Evolutionary conservation across 2,888 invertebrate species (phyloP).

Genomic region (Pristionchus exspectatus): DNA sequence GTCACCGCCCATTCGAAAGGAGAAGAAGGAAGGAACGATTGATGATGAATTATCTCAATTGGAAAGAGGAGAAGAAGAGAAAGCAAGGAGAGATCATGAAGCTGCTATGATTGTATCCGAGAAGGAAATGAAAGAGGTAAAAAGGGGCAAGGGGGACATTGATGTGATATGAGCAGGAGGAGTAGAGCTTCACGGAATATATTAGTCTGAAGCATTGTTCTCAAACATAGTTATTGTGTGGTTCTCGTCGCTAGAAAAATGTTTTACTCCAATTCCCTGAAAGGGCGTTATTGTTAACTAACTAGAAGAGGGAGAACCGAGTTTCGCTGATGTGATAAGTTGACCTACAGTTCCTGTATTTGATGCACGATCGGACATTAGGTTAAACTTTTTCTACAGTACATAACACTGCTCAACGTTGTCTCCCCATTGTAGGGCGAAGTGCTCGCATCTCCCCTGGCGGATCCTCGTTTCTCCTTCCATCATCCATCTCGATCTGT

Average conservation of each 20-base stretch:
- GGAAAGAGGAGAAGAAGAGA: constrained; percentile 60
- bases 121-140: constrained; percentile 43
- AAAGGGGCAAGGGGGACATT: background rate
- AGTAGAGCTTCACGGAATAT: background rate
- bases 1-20: background rate
- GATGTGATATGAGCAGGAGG: background rate
- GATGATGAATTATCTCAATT: constrained; percentile 55
- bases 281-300: too few species aligned
- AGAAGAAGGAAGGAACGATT: constrained; percentile 38
- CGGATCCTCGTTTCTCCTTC: constrained; percentile 60
- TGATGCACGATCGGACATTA: too few species aligned
- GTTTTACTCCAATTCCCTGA: too few species aligned
- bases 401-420: background rate
- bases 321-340: too few species aligned
- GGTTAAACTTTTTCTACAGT: background rate
- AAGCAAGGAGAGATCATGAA: constrained; percentile 57
- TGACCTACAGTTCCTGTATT: too few species aligned
- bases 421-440: constrained; percentile 43
- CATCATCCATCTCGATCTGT: constrained; percentile 55
- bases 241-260: too few species aligned
- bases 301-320: too few species aligned
- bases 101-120: background rate
- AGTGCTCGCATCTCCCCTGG: constrained; percentile 50
- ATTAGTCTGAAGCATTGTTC: too few species aligned
- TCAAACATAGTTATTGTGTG: too few species aligned